Base-by-base conservation (phyloP, 2,113 vertebrate species). In the Etia nguti region DNA sequence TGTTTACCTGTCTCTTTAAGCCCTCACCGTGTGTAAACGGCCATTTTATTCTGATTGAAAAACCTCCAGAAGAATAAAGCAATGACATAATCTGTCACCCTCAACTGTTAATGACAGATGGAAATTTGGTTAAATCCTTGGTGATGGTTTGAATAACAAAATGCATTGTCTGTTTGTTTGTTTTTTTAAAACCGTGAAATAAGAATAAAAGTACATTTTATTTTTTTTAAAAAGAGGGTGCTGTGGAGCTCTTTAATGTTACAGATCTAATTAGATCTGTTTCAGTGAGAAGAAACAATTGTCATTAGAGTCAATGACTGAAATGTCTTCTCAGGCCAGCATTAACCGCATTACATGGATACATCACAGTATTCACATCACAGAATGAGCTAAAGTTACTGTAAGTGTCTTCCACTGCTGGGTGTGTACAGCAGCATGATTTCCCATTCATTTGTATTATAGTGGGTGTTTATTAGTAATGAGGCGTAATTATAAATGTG, bases 51-150 rank as follows among this genome's bases (percentile, higher is more conserved):
- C 31, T 36, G 31, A 65, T 65, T 8, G 31, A 6, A 65, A 65
- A 65, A 65, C 60, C 12, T 65, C 31, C 60, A 38, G 6, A 65
- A 65, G 31, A 38, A 65, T n/a, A n/a, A 65, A 65, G 60, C 18
- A 65, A 65, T n/a, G 18, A 65, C 36, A 65, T 65, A 65, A 65
- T n/a, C 31, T 36, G 31, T 36, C 31, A 70, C 36, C 4, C n/a
- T 24, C 65, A 70, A 43, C 22, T 0, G n/a, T 16, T 46, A 16
- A 1, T 26, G 22, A 43, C 68, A 4, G 24, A 73, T 24, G 13
- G 22, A 48, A 6, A 3, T 73, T 46, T 26, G 22, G 26, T 73
- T 73, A 46, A 26, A 16, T 46, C 2, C 22, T 24, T 73, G 22
- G 4, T 26, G 68, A 73, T 26, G 41, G 68, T 24, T 73, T 73